Evolutionary conservation across 2,797 vertebrate genomes (phyloP), one percentile per base, ranked within the genome.

Genomic region (Agapornis canus): DNA sequence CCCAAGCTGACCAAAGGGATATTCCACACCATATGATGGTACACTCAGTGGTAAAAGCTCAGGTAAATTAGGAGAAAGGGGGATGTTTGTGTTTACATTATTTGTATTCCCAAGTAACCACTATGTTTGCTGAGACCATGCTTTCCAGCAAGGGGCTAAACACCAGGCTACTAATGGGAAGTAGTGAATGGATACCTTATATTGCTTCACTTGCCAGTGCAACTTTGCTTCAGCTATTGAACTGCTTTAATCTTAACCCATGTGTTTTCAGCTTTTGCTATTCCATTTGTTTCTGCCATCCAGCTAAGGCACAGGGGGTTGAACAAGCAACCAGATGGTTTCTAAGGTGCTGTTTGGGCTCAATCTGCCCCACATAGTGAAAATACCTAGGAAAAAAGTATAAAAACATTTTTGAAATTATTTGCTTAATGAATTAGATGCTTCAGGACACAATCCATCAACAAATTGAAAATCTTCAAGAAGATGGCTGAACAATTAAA

Each of bases 391-490:
- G 22, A 39, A 87, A 29, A 77, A 10, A 85, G 29, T 80, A 91
- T n/a, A 65, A 87, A 87, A 89, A 43, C 6, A 27, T 32, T 85
- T 93, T 82, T 32, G 0, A 56, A 89, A 77, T 63, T 73, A 69
- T 96, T 91, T 92, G 7, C 37, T 93, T 13, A 40, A 63, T 43
- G 43, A 93, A 91, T 92, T 87, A 54, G n/a, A 39, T 64, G 43
- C 45, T 77, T 84, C 68, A 90, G 1, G 4, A 86, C 84, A 86
- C 60, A 92, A 87, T 61, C 45, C 47, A 69, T 86, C 82, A 77
- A 83, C 42, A 87, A 79, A 91, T 29, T 87, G 60, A 92, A 94
- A 94, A 89, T 80, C 43, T 64, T 75, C 93, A 86, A 37, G 57
- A 86, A 86, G 60, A 89, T 57, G 8, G 73, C 60, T 80, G 39